Conservation (phyloP, 1,140 invertebrate genomes). For the Armadillidium nasatum region DNA sequence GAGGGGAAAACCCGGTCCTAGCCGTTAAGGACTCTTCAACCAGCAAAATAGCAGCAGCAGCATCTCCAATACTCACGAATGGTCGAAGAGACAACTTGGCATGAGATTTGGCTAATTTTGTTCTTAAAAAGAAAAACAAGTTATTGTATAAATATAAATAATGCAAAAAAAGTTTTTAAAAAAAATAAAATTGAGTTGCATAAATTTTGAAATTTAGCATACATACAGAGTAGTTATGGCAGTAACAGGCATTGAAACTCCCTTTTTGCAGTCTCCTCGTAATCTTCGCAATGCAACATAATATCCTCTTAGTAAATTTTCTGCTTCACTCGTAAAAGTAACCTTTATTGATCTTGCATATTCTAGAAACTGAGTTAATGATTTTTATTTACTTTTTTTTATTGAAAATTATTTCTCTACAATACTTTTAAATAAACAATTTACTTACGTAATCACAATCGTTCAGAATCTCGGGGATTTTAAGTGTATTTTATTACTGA, state of each 20-base stretch:
- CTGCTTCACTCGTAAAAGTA: background rate
- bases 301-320: conserved; percentile 7
- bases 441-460: too few species aligned
- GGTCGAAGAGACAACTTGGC: background rate
- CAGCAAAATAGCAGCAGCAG: conserved; percentile 1
- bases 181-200: too few species aligned
- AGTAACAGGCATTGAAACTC: background rate
- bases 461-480: too few species aligned
- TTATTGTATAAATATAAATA: too few species aligned
- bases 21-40: background rate
- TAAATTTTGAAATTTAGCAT: background rate
- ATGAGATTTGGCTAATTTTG: background rate
- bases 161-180: too few species aligned
- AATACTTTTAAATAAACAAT: too few species aligned
- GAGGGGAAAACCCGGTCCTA: background rate
- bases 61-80: background rate
- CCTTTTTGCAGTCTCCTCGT: background rate
- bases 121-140: background rate
- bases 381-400: background rate
- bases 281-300: background rate
- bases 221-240: conserved; percentile 11
- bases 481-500: too few species aligned
- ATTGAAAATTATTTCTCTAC: too few species aligned
- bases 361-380: background rate
- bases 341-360: background rate